phyloP scores from a whole-genome alignment of 2,797 vertebrate species.

The Chiloscyllium punctatum region DNA sequence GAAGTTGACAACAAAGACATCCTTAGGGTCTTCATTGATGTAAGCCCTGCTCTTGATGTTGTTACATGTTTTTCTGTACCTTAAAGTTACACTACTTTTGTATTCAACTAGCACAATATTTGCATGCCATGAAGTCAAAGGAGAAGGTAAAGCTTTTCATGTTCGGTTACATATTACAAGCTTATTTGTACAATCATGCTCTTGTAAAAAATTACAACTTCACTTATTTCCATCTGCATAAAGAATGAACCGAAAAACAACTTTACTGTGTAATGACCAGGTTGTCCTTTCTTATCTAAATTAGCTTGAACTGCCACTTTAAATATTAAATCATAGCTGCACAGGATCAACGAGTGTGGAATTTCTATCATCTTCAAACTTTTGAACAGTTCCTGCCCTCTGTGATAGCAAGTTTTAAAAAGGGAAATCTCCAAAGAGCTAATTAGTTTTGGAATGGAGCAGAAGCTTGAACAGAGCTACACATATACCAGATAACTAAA shows the following conservation, averaged over 20 bases:
- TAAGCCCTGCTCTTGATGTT: constrained; percentile 99
- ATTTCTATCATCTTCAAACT: constrained; percentile 73
- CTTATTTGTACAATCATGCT: constrained; percentile 52
- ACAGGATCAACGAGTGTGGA: constrained; percentile 67
- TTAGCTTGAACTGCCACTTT: constrained; percentile 72
- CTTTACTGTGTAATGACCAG: constrained; percentile 28
- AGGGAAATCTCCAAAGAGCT: constrained; percentile 99
- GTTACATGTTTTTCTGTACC: constrained; percentile 93
- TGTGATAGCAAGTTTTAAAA: constrained; percentile 80
- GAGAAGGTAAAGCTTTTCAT: constrained; percentile 73
- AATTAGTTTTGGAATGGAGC: constrained; percentile 93
- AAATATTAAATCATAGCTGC: constrained; percentile 66
- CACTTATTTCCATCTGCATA: constrained; percentile 49
- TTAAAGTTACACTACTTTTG: constrained; percentile 98
- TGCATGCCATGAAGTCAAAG: constrained; percentile 97
- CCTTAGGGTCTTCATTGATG: constrained; percentile 99
- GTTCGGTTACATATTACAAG: constrained; percentile 33
- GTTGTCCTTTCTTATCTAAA: constrained; percentile 59
- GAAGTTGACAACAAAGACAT: constrained; percentile 99
- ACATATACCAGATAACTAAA: constrained; percentile 75
- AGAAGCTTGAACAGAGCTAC: constrained; percentile 88
- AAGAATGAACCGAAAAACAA: constrained; percentile 43
- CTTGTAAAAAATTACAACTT: constrained; percentile 54
- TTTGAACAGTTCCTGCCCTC: constrained; percentile 74
- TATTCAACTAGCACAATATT: constrained; percentile 99